Percentiles rank a stretch among this genome's conserved stretches.
phyloP scores from a whole-genome alignment of 1,140 invertebrate species.

The Drosophila orosa region DNA sequence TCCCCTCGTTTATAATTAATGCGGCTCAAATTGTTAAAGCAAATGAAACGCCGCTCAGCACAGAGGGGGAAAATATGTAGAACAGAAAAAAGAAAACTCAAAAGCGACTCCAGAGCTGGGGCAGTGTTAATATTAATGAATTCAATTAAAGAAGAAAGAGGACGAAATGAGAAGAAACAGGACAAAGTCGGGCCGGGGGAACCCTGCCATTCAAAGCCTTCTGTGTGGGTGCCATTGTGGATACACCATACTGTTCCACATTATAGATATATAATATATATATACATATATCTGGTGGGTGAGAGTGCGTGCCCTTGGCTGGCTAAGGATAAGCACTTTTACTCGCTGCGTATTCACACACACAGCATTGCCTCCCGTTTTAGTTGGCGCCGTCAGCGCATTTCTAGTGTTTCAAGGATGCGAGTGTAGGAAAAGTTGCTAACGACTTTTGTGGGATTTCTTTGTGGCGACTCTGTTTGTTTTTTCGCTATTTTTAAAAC shows the following conservation, averaged over 20 bases:
- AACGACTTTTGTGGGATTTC: slow-evolving; percentile 66
- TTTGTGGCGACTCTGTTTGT: slow-evolving; percentile 14
- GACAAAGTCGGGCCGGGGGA: slow-evolving; percentile 3
- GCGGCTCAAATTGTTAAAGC: slow-evolving; percentile 31
- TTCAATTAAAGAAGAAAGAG: slow-evolving; percentile 45
- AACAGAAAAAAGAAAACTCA: slow-evolving; percentile 9
- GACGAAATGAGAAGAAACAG: slow-evolving; percentile 14
- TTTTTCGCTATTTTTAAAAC: slow-evolving; percentile 51
- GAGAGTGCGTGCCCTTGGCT: slow-evolving; percentile 64
- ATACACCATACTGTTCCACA: slow-evolving; percentile 1
- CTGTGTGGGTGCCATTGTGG: slow-evolving; percentile 23
- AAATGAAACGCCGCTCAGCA: slow-evolving; percentile 22
- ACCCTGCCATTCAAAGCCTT: slow-evolving; percentile 10
- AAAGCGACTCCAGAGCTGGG: slow-evolving; percentile 12
- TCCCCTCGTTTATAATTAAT: slow-evolving; percentile 34
- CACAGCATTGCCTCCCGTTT: slow-evolving; percentile 15
- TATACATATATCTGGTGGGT: slow-evolving; percentile 12
- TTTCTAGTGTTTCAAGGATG: slow-evolving; percentile 76
- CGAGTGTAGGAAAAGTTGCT: slow-evolving; percentile 42
- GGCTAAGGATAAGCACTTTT: slow-evolving; percentile 61
- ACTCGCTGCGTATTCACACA: slow-evolving; percentile 28
- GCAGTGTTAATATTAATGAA: slow-evolving; percentile 59
- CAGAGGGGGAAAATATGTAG: slow-evolving; percentile 18
- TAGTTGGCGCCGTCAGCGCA: slow-evolving; percentile 55
- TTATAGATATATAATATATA: slow-evolving; percentile 6